These are phyloP conservation scores for Trichacis sp. DNA, from an alignment of 2,888 invertebrate species.

Conservation along the genomic window DNA sequence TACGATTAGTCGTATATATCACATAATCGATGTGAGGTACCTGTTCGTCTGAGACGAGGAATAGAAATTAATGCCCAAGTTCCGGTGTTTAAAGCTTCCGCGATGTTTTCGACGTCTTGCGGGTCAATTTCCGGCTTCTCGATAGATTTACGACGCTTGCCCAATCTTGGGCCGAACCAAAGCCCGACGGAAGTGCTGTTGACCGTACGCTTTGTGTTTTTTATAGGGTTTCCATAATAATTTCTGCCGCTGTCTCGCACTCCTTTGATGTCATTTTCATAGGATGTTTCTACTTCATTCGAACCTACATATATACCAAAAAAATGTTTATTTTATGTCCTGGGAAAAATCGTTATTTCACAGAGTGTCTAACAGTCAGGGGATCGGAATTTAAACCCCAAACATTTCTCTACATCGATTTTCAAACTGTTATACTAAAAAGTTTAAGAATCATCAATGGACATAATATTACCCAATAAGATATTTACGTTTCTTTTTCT, in stretches of 20 bases:
- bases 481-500: too few species aligned
- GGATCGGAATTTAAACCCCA: too few species aligned
- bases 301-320: too few species aligned
- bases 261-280: conserved; percentile 27
- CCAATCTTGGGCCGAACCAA: conserved; percentile 73
- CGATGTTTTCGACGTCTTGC: conserved; percentile 60
- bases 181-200: conserved; percentile 60
- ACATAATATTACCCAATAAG: too few species aligned
- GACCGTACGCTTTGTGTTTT: conserved; percentile 39
- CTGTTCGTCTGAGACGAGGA: conserved; percentile 57
- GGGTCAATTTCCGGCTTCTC: conserved; percentile 53
- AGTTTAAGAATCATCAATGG: too few species aligned
- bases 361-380: too few species aligned
- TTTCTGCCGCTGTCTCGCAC: conserved; percentile 22
- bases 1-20: too few species aligned
- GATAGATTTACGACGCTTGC: conserved; percentile 69
- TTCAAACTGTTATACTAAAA: too few species aligned
- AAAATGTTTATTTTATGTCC: too few species aligned
- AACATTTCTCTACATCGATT: too few species aligned
- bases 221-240: conserved; percentile 30
- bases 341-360: too few species aligned
- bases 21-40: conserved; percentile 7
- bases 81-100: conserved; percentile 65
- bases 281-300: conserved; percentile 28
- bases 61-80: conserved; percentile 67